Conservation (phyloP, 2,888 invertebrate species). For the Harpagoxenus sublaevis region DNA sequence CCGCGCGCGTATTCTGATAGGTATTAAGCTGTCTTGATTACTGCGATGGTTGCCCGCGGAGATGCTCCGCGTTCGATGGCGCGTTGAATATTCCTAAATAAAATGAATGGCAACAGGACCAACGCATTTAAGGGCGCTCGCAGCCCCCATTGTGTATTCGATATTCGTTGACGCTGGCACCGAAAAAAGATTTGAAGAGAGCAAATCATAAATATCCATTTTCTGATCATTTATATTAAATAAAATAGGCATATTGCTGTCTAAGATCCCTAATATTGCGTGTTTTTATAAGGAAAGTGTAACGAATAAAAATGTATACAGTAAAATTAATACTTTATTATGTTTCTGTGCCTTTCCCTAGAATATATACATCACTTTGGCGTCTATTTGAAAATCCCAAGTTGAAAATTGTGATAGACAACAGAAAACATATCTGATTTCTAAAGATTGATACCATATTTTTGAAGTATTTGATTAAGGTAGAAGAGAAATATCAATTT, state of each 20-base stretch:
- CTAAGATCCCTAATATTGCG: constrained; percentile 4
- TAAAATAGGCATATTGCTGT: constrained; percentile 5
- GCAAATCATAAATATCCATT: constrained; percentile 43
- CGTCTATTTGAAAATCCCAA: background rate
- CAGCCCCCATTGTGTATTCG: constrained; percentile 38
- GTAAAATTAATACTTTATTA: background rate
- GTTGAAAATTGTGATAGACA: background rate
- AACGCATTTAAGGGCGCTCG: constrained; percentile 54
- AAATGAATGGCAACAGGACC: constrained; percentile 57
- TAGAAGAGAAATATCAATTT: background rate
- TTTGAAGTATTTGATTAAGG: background rate
- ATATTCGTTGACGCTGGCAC: constrained; percentile 40
- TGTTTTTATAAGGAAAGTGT: background rate
- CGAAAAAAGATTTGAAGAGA: constrained; percentile 41
- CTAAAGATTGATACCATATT: background rate
- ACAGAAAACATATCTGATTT: background rate
- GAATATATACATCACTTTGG: background rate
- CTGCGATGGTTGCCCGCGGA: constrained; percentile 32
- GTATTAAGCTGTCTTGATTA: constrained; percentile 57
- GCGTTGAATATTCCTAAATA: constrained; percentile 57
- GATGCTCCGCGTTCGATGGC: constrained; percentile 51
- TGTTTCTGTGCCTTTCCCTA: background rate
- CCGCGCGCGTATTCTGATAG: constrained; percentile 49
- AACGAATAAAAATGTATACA: constrained; percentile 4
- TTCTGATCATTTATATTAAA: constrained; percentile 34